Conservation (phyloP, 2,797 vertebrate species). For the Phrynocephalus vlangalii region DNA sequence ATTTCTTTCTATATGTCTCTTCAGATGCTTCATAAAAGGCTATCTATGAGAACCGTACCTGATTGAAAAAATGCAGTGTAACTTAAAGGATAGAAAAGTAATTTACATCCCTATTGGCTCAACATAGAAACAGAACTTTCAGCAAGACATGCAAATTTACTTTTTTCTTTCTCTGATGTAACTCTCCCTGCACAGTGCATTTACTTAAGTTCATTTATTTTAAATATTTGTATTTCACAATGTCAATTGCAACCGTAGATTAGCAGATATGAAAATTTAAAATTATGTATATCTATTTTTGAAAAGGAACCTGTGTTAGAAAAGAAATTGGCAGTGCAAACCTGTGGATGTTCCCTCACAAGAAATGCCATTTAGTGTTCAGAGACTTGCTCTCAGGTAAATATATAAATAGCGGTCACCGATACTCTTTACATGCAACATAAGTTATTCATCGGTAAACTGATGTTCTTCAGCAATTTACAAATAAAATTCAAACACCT, state of each 20-base stretch:
- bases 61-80: background rate
- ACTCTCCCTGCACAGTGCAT: background rate
- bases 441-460: too few relatives aligned
- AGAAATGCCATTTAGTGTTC: too few relatives aligned
- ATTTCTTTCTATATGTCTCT: background rate
- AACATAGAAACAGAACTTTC: background rate
- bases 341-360: too few relatives aligned
- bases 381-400: too few relatives aligned
- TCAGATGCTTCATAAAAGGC: slow-evolving; percentile 15
- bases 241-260: background rate
- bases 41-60: slow-evolving; percentile 6
- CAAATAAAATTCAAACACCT: too few relatives aligned
- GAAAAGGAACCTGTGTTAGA: too few relatives aligned
- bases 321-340: too few relatives aligned
- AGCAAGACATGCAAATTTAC: background rate
- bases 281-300: background rate
- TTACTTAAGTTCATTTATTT: too few relatives aligned
- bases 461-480: too few relatives aligned
- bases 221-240: background rate
- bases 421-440: too few relatives aligned
- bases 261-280: background rate
- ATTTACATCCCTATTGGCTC: background rate
- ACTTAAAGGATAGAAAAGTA: background rate
- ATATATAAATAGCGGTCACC: too few relatives aligned
- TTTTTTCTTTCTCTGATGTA: too few relatives aligned